Evolutionary conservation across 1,140 invertebrate species (phyloP), one percentile per base, ranked within the genome.

Genomic region (Oryzaephilus surinamensis): DNA sequence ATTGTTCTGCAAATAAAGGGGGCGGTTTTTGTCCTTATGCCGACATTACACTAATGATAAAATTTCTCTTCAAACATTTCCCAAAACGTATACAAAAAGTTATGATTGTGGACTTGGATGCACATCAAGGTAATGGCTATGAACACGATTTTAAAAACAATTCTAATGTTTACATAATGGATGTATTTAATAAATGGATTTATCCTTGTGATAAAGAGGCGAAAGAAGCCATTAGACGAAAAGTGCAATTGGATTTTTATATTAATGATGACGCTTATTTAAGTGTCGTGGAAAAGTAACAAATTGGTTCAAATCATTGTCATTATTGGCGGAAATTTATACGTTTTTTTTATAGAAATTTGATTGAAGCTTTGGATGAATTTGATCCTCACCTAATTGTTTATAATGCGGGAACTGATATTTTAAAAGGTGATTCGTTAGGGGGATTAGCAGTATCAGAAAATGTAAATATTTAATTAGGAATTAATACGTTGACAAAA

Each of bases 11-110:
- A 3, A 62, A 74, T 20, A 65, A 66, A 42, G 86, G 86, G 2
- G 85, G 82, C 4, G 88, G 88, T 2, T 93, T 93, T 63, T 92
- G 87, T 67, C 73, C 81, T 1, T 92, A 91, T 63, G 87, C 87
- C 6, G 88, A 91, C 60, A 89, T 93, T 20, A 85, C 84, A 1
- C 58, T 91, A 23, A 62, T 85, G 0, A 70, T 91, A 8, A 66
- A 73, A 32, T 79, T 78, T 51, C 55, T 88, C 3, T 75, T 84
- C 30, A 61, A 73, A 10, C 58, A 70, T 50, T 66, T 74, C 39
- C 47, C 64, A 11, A 55, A 60, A 6, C 48, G 61, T 16, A 71
- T 84, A 6, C 62, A 71, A 37, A 79, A 74, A 39, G 77, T 77
- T 7, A 84, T 92, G 80, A 90, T 93, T 53, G 72, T 92, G 12